Evolutionary conservation across 1,140 invertebrate species (phyloP), one percentile per base, ranked within the genome.

Genomic region (Diachasmimorpha longicaudata): DNA sequence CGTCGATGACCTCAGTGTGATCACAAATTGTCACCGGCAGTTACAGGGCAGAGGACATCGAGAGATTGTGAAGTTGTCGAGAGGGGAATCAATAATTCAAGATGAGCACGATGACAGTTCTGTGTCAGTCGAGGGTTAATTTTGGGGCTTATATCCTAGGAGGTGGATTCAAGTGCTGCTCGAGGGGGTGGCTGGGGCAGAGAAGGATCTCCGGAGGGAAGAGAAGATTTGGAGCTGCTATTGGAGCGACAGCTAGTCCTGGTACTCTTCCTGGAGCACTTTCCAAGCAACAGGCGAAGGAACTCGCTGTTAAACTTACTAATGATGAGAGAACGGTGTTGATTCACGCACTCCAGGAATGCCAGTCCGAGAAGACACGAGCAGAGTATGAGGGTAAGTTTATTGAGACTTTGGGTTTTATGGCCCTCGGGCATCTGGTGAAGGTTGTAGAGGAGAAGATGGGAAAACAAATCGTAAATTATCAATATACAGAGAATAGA

Each of bases 341-440:
- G 19, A 88, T 92, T 58, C 82, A 85, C 19, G 92, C 93, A 0
- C 83, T 95, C 19, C 91, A 93, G 78, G 92, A 94, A 85, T 94
- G 91, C 82, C 91, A 94, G 84, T 93, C 93, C 0, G 91, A 93
- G 77, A 89, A 91, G 82, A 90, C 92, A 19, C 94, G 94, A 86
- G 92, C 92, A 72, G 92, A 93, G 83, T 95, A 92, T 83, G 93
- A 93, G 92, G 93, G 94, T 94, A 91, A 86, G 72, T 72, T 75
- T 72, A 72, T 79, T 69, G 13, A 21, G 21, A 55, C 31, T 39
- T 76, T 78, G 42, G 48, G 16, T 14, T 4, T 16, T 14, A 48
- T 44, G 1, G n/a, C n/a, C n/a, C n/a, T n/a, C n/a, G n/a, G n/a
- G n/a, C n/a, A n/a, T n/a, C n/a, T n/a, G n/a, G n/a, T n/a, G n/a